phyloP scores from a whole-genome alignment of 2,888 invertebrate species.

The Pemphredon lugubris region DNA sequence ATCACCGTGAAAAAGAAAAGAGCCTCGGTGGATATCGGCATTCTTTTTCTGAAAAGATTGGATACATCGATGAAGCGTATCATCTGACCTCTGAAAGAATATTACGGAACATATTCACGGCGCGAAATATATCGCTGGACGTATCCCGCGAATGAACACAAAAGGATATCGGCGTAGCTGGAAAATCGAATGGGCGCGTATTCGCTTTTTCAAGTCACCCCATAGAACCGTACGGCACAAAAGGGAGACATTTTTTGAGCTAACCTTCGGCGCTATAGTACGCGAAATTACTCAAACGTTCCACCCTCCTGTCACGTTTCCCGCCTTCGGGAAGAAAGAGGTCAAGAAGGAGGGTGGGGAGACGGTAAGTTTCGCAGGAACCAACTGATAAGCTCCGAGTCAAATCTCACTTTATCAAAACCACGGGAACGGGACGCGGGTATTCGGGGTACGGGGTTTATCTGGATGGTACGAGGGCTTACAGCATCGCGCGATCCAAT shows the following conservation, averaged over 20 bases:
- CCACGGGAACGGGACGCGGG: slow-evolving; percentile 32
- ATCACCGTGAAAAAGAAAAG: too few relatives aligned
- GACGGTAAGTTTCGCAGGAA: too few relatives aligned
- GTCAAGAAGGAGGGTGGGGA: too few relatives aligned
- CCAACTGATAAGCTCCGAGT: slow-evolving; percentile 57
- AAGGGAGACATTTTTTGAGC: slow-evolving; percentile 20
- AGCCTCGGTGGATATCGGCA: not conserved
- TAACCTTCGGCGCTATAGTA: not conserved
- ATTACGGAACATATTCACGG: slow-evolving; percentile 16
- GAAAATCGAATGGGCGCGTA: slow-evolving; percentile 41
- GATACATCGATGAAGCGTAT: slow-evolving; percentile 26
- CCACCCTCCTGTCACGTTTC: not conserved
- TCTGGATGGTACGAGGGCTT: slow-evolving; percentile 52
- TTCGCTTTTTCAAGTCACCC: not conserved
- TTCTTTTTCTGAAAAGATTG: not conserved
- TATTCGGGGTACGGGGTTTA: slow-evolving; percentile 40
- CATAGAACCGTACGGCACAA: slow-evolving; percentile 4
- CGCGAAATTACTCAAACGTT: slow-evolving; percentile 46
- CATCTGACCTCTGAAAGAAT: slow-evolving; percentile 20
- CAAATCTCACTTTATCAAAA: slow-evolving; percentile 58
- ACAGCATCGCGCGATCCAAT: slow-evolving; percentile 50
- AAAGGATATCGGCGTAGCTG: slow-evolving; percentile 16
- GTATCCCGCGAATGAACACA: slow-evolving; percentile 24
- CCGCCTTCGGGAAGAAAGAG: not conserved
- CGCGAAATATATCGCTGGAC: slow-evolving; percentile 19